Conservation (phyloP, 2,113 vertebrate species). For the Leucopsar rothschildi region DNA sequence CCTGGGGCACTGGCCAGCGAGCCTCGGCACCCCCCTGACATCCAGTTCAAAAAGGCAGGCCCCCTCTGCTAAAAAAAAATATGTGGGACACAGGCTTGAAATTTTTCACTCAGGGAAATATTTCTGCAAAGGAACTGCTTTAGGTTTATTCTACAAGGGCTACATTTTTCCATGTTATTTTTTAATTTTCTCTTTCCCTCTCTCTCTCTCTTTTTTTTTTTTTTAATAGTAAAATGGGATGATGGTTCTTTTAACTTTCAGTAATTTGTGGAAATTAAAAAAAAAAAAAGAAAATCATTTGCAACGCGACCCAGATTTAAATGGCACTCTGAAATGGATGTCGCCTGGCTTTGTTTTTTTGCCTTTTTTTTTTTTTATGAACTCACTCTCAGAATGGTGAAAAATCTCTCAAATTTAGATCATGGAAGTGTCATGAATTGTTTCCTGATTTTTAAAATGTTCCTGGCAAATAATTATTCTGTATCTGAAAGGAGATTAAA, state of each 20-base stretch:
- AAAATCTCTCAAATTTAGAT: conserved; percentile 30
- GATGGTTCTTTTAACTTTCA: conserved; percentile 15
- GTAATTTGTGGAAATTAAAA: conserved; percentile 36
- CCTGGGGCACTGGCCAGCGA: not conserved
- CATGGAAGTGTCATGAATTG: not conserved
- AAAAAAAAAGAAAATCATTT: conserved; percentile 1
- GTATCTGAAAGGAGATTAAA: not conserved
- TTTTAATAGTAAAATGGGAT: not conserved
- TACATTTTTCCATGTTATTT: not conserved
- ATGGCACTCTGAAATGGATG: conserved; percentile 12
- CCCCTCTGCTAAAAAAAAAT: not conserved
- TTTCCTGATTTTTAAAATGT: conserved; percentile 3
- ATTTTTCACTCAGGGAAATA: not conserved
- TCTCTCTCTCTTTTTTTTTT: not conserved
- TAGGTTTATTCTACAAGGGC: not conserved
- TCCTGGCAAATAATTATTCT: not conserved
- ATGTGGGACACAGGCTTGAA: not conserved
- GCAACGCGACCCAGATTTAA: conserved; percentile 26
- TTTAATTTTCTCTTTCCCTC: not conserved
- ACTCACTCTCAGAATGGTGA: not conserved
- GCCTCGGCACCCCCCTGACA: accelerated
- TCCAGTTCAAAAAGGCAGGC: not conserved
- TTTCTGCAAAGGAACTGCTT: not conserved
- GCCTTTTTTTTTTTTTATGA: not conserved
- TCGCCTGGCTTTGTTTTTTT: not conserved